phyloP scores from a whole-genome alignment of 1,140 invertebrate genomes.

The Lasaia peninsularis region DNA sequence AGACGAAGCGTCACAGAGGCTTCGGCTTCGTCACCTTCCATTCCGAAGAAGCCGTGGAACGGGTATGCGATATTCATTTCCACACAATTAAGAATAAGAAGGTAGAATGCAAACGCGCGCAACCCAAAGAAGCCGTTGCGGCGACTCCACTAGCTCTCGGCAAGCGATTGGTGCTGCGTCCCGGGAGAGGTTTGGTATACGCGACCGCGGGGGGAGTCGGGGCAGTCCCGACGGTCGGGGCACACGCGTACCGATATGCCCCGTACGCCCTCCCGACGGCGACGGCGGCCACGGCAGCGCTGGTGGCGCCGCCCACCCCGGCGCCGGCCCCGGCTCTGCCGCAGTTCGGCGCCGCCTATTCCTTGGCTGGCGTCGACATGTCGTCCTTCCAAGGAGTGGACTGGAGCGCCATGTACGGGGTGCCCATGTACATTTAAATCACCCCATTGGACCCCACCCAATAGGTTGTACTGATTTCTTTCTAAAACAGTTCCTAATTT shows the following conservation, averaged over 20 bases:
- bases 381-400: slow-evolving; percentile 93
- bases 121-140: slow-evolving; percentile 93
- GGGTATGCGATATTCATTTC: slow-evolving; percentile 94
- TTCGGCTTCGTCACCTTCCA: slow-evolving; percentile 96
- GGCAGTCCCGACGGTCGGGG: slow-evolving; percentile 52
- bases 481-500: slow-evolving; percentile 58
- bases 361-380: slow-evolving; percentile 92
- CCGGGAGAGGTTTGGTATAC: slow-evolving; percentile 54
- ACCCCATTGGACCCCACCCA: slow-evolving; percentile 21
- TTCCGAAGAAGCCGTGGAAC: slow-evolving; percentile 92
- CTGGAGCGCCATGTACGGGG: slow-evolving; percentile 93
- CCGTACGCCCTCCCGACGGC: slow-evolving; percentile 77
- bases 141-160: slow-evolving; percentile 63
- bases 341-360: slow-evolving; percentile 87
- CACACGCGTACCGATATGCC: slow-evolving; percentile 83
- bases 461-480: slow-evolving; percentile 32
- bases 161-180: slow-evolving; percentile 65
- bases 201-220: slow-evolving; percentile 64
- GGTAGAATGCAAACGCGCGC: slow-evolving; percentile 95
- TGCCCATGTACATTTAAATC: slow-evolving; percentile 92
- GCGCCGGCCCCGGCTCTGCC: slow-evolving; percentile 78
- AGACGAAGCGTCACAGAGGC: slow-evolving; percentile 93
- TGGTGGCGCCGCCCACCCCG: slow-evolving; percentile 75
- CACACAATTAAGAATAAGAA: slow-evolving; percentile 96
- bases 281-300: slow-evolving; percentile 61